Evolutionary conservation across 2,797 vertebrate species (phyloP).

Genomic region (Buceros bicornis): DNA sequence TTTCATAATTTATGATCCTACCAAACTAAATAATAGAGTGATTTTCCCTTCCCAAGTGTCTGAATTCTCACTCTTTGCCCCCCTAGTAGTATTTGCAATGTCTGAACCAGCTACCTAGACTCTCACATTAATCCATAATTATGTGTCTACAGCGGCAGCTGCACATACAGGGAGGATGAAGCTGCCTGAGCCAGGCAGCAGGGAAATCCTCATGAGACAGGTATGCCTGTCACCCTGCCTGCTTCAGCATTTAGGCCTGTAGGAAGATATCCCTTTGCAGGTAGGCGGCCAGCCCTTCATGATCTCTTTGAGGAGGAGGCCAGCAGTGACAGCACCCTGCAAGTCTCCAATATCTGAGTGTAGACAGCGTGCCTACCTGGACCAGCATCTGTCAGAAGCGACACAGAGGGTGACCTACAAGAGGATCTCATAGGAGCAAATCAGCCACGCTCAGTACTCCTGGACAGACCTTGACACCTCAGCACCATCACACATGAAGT

Average conservation of each 20-base stretch:
- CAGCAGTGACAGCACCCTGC: not conserved
- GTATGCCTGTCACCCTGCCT: not conserved
- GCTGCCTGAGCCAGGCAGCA: not conserved
- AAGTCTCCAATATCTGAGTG: not conserved
- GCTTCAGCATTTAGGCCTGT: not conserved
- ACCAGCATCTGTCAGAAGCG: not conserved
- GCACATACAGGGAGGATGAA: not conserved
- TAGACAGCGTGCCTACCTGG: not conserved
- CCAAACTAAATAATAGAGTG: not conserved
- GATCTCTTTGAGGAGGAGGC: not conserved
- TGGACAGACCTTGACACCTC: not conserved
- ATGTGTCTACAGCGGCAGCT: not conserved
- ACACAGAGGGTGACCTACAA: not conserved
- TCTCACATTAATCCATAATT: not conserved
- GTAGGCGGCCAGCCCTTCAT: not conserved
- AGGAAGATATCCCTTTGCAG: not conserved
- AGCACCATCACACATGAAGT: not conserved
- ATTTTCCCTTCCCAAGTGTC: not conserved
- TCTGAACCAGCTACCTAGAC: not conserved
- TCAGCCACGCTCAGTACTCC: not conserved
- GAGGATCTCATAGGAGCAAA: not conserved
- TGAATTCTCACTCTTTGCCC: not conserved
- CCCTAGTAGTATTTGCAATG: not conserved
- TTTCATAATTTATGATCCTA: not conserved
- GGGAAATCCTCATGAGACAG: not conserved